These are phyloP conservation scores for Listronotus bonariensis DNA, from an alignment of 1,140 invertebrate species.

Conservation along the genomic window DNA sequence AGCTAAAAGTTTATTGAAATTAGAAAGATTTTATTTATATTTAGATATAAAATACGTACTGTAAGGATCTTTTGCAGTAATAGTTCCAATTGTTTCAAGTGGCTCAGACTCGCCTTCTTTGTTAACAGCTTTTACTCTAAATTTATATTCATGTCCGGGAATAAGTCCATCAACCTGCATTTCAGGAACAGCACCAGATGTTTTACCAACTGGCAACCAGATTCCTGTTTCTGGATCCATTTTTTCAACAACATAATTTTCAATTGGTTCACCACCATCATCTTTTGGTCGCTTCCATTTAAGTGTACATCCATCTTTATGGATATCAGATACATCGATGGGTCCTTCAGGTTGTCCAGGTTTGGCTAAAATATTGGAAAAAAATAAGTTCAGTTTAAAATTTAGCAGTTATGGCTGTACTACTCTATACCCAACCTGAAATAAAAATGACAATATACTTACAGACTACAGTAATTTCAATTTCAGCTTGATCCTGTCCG, in stretches of 20 bases:
- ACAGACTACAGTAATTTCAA: slow-evolving; percentile 90
- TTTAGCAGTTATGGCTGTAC: too few species aligned
- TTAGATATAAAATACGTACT: slow-evolving; percentile 65
- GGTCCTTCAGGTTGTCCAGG: slow-evolving; percentile 93
- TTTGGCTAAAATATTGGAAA: slow-evolving; percentile 66
- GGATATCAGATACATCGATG: slow-evolving; percentile 90
- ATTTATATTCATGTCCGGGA: slow-evolving; percentile 96
- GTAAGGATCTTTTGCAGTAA: slow-evolving; percentile 96
- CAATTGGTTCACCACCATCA: slow-evolving; percentile 94
- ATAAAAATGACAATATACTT: slow-evolving; percentile 55
- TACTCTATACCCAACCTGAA: too few species aligned
- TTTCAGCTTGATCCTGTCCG: slow-evolving; percentile 86
- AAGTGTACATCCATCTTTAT: slow-evolving; percentile 93
- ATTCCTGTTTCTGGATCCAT: slow-evolving; percentile 88
- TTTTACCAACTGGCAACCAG: slow-evolving; percentile 87
- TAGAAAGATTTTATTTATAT: slow-evolving; percentile 15
- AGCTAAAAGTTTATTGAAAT: slow-evolving; percentile 57
- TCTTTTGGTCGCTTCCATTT: slow-evolving; percentile 98
- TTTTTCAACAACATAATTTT: slow-evolving; percentile 95
- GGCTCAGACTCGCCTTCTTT: slow-evolving; percentile 97
- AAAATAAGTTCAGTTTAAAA: too few species aligned
- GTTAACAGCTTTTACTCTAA: slow-evolving; percentile 96
- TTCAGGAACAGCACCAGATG: slow-evolving; percentile 74
- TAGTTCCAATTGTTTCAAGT: slow-evolving; percentile 88
- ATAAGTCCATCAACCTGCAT: slow-evolving; percentile 87